A percentile compares a stretch with the other conserved stretches of the same genome.
phyloP scores from a whole-genome alignment of 2,113 vertebrate genomes.

The Micromys minutus region DNA sequence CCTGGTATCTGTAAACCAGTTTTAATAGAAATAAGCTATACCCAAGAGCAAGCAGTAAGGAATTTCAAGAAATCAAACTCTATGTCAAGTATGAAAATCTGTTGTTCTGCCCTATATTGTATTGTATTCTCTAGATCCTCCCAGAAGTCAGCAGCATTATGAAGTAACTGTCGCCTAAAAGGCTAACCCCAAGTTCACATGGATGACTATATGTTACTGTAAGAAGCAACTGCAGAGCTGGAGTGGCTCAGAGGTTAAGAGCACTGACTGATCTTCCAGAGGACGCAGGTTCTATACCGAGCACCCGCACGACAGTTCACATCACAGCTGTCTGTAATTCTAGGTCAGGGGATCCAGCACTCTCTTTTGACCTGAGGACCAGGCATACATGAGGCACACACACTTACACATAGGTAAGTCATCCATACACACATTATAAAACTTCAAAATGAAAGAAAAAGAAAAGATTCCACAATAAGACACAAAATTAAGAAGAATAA shows the following conservation, averaged over 20 bases:
- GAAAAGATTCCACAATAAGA: constrained; percentile 21
- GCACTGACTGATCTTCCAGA: not conserved
- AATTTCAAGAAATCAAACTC: constrained; percentile 16
- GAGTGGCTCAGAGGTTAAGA: not conserved
- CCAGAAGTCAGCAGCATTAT: not conserved
- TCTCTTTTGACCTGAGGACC: not conserved
- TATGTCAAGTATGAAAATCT: not conserved
- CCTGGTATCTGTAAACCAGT: not conserved
- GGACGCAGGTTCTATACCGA: not conserved
- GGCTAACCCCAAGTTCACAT: not conserved
- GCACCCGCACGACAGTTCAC: not conserved
- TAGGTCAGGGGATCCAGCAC: not conserved
- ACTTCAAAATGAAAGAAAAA: not conserved
- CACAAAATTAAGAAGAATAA: constrained; percentile 30
- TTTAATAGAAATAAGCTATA: constrained; percentile 38
- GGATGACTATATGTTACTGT: constrained; percentile 18
- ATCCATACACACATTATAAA: not conserved
- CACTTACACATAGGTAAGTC: not conserved
- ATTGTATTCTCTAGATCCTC: not conserved
- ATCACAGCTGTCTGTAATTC: not conserved
- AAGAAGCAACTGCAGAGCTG: not conserved
- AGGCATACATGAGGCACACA: not conserved
- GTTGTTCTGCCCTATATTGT: not conserved
- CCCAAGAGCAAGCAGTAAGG: constrained; percentile 31
- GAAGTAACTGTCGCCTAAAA: not conserved